A percentile compares a stretch with the other conserved stretches of the same genome.
phyloP scores from a whole-genome alignment of 2,888 invertebrate species.

The Nomada fabriciana region DNA sequence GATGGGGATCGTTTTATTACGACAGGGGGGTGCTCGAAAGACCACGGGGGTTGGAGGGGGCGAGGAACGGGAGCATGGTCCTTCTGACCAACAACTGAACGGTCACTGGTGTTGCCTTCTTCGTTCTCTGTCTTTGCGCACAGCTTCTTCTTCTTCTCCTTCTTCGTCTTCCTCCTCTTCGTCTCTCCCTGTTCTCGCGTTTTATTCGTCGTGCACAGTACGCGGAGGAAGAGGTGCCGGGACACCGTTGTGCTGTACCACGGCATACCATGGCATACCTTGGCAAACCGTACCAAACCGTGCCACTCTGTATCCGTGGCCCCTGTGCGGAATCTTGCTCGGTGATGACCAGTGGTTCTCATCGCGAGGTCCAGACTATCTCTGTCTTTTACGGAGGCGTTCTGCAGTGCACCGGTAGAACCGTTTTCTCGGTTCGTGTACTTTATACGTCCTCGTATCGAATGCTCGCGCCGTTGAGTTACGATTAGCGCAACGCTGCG shows the following conservation, averaged over 20 bases:
- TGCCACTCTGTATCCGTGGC: conserved; percentile 60
- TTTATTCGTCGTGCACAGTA: conserved; percentile 58
- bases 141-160: conserved; percentile 9
- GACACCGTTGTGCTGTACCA: conserved; percentile 59
- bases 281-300: conserved; percentile 57
- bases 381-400: not conserved
- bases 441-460: not conserved
- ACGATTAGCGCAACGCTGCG: not conserved
- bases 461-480: not conserved
- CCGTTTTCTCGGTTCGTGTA: not conserved
- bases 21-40: conserved; percentile 43
- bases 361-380: conserved; percentile 22
- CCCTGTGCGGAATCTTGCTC: conserved; percentile 76
- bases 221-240: conserved; percentile 56
- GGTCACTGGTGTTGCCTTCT: conserved; percentile 47
- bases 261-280: conserved; percentile 59
- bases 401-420: too few species aligned
- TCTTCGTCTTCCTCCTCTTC: not conserved
- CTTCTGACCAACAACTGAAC: conserved; percentile 54
- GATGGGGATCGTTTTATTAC: conserved; percentile 73
- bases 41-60: not conserved
- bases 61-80: conserved; percentile 29
- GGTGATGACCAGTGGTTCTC: conserved; percentile 75
- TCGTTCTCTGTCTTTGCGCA: conserved; percentile 53
- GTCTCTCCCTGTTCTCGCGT: conserved; percentile 33